Evolutionary conservation across 2,113 vertebrate genomes (phyloP).

Genomic region (Columba janthina): DNA sequence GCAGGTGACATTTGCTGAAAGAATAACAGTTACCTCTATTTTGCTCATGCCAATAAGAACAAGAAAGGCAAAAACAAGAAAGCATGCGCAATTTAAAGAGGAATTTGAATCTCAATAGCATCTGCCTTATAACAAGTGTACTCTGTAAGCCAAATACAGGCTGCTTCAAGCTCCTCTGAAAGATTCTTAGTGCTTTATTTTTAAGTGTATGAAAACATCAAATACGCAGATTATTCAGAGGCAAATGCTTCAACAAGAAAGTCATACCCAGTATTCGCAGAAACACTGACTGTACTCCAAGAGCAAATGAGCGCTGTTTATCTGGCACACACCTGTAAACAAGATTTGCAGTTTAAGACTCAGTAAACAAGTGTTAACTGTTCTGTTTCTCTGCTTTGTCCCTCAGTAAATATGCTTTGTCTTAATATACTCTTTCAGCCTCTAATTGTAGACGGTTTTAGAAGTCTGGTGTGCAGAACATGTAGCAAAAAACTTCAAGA

Average conservation of each 20-base stretch:
- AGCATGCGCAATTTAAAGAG: background rate
- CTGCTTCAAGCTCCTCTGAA: background rate
- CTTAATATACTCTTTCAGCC: background rate
- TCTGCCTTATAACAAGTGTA: background rate
- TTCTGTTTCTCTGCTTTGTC: background rate
- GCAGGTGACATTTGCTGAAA: background rate
- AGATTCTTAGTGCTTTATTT: background rate
- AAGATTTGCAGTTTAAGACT: background rate
- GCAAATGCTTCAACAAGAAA: background rate
- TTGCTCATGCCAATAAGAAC: background rate
- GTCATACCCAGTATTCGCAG: slow-evolving; percentile 72
- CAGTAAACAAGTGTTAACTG: background rate
- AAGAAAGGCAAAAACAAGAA: background rate
- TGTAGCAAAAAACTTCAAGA: background rate
- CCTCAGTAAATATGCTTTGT: background rate
- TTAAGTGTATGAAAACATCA: background rate
- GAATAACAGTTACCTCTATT: background rate
- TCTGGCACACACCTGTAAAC: slow-evolving; percentile 74
- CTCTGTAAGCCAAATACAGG: background rate
- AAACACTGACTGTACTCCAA: slow-evolving; percentile 74
- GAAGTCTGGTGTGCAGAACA: background rate
- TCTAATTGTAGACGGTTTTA: background rate
- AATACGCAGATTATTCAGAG: background rate
- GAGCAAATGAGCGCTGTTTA: slow-evolving; percentile 74
- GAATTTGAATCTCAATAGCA: background rate